phyloP scores from a whole-genome alignment of 2,113 vertebrate species.

The Epinephelus moara region DNA sequence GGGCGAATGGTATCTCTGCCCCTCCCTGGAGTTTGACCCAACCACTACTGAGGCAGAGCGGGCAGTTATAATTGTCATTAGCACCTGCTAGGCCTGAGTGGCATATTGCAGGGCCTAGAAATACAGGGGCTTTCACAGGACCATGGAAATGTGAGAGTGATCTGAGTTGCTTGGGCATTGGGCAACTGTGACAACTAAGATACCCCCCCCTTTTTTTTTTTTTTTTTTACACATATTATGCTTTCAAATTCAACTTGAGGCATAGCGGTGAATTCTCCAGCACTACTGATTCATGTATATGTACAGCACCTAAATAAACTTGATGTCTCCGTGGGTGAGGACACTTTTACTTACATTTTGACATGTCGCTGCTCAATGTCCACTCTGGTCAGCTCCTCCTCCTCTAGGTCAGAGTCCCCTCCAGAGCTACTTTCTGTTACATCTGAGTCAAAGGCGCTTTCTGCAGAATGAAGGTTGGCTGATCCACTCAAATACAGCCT shows the following conservation, averaged over 20 bases:
- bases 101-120: slow-evolving; percentile 34
- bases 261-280: no score
- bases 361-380: slow-evolving; percentile 93
- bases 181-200: background rate
- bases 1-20: slow-evolving; percentile 46
- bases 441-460: slow-evolving; percentile 96
- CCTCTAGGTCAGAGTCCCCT: slow-evolving; percentile 96
- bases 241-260: background rate
- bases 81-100: slow-evolving; percentile 58
- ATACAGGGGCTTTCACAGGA: slow-evolving; percentile 42
- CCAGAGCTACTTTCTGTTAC: slow-evolving; percentile 98
- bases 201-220: no score
- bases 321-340: background rate
- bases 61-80: slow-evolving; percentile 65
- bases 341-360: slow-evolving; percentile 90
- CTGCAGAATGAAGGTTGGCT: slow-evolving; percentile 91
- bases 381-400: slow-evolving; percentile 92
- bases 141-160: slow-evolving; percentile 8
- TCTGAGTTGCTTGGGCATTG: background rate
- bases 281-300: background rate
- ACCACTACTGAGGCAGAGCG: slow-evolving; percentile 40
- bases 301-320: background rate
- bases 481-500: slow-evolving; percentile 92
- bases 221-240: no score
- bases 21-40: slow-evolving; percentile 66